Evolutionary conservation across 2,888 invertebrate genomes (phyloP).

Genomic region (Machimus rusticus): DNA sequence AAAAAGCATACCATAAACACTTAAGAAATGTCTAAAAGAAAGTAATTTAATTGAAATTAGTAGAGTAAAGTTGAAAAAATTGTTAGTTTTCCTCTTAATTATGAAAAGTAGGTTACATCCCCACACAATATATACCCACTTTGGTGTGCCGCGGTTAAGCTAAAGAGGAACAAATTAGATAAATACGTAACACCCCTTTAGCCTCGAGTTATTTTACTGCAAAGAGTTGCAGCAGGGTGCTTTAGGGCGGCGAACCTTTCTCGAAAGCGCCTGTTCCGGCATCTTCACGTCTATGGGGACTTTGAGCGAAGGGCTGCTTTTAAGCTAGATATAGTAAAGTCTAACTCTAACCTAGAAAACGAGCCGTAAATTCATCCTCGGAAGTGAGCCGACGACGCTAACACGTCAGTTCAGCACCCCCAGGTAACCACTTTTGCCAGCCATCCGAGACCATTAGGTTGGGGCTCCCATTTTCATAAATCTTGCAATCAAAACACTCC

Average conservation of each 20-base stretch:
- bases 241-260: background rate
- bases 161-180: background rate
- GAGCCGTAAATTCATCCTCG: background rate
- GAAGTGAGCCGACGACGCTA: background rate
- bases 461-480: background rate
- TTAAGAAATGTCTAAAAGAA: too few species aligned
- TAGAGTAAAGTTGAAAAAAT: background rate
- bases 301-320: background rate
- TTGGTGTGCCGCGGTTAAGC: background rate
- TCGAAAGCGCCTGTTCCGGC: background rate
- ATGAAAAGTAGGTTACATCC: background rate
- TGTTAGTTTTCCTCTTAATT: background rate
- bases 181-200: background rate
- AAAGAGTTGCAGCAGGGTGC: background rate
- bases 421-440: background rate
- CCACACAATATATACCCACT: background rate
- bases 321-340: too few species aligned
- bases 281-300: background rate
- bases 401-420: background rate
- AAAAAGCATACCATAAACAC: too few species aligned
- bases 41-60: background rate
- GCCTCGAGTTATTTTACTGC: background rate
- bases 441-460: background rate
- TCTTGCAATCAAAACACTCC: conserved; percentile 13
- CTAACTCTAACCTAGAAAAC: background rate